Evolutionary conservation across 2,797 vertebrate species (phyloP).

Genomic region (Liparis tanakae): DNA sequence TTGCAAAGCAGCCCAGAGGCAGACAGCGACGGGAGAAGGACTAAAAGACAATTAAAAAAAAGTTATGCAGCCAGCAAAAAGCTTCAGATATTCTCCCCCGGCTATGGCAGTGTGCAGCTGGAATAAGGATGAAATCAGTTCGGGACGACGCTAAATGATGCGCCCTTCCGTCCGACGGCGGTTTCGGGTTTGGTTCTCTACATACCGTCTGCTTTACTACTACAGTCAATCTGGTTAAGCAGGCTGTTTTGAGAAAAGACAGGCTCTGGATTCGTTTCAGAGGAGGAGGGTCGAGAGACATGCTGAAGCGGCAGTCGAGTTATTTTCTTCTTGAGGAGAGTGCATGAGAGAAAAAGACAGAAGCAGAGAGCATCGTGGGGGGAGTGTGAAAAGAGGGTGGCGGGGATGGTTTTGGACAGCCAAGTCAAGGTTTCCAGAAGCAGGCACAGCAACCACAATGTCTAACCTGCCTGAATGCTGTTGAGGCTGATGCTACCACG

Average conservation of each 20-base stretch:
- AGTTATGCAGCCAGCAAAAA: slow-evolving; percentile 55
- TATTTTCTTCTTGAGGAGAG: slow-evolving; percentile 71
- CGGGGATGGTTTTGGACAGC: slow-evolving; percentile 76
- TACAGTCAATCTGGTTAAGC: slow-evolving; percentile 71
- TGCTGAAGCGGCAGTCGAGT: slow-evolving; percentile 82
- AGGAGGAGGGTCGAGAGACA: slow-evolving; percentile 73
- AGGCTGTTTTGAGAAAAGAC: slow-evolving; percentile 70
- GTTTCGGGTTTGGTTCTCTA: slow-evolving; percentile 83
- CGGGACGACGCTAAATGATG: neutral
- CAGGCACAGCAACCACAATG: slow-evolving; percentile 84
- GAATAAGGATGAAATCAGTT: slow-evolving; percentile 5
- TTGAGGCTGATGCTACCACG: slow-evolving; percentile 41
- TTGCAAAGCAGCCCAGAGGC: slow-evolving; percentile 43
- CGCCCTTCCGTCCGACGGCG: slow-evolving; percentile 9
- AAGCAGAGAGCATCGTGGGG: slow-evolving; percentile 65
- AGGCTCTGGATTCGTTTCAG: slow-evolving; percentile 69
- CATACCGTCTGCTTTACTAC: slow-evolving; percentile 71
- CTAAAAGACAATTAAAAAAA: slow-evolving; percentile 41
- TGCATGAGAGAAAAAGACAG: slow-evolving; percentile 69
- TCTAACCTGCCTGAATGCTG: slow-evolving; percentile 68
- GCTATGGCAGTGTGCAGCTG: slow-evolving; percentile 10
- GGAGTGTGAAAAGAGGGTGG: slow-evolving; percentile 66
- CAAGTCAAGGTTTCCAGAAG: slow-evolving; percentile 82
- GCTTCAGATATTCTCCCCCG: slow-evolving; percentile 67
- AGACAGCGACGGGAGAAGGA: slow-evolving; percentile 27